Conservation (phyloP, 2,797 vertebrate species). For the Aphelocoma californica region DNA sequence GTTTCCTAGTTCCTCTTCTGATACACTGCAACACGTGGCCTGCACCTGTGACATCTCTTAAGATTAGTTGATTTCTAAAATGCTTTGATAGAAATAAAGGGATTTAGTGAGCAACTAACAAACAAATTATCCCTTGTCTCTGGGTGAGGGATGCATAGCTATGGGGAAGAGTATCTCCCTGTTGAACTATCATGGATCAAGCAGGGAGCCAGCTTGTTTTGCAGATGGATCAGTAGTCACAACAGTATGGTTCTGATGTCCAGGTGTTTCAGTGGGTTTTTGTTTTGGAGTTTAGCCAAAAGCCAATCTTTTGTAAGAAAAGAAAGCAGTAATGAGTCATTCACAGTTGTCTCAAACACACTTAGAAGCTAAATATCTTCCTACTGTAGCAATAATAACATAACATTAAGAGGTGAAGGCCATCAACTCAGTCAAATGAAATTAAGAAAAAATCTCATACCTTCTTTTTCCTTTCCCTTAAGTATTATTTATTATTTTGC, state of each 20-base stretch:
- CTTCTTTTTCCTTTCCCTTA: neutral
- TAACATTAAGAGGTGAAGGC: conserved; percentile 2
- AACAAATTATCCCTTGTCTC: conserved; percentile 8
- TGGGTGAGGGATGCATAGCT: neutral
- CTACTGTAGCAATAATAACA: conserved; percentile 1
- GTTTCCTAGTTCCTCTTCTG: neutral
- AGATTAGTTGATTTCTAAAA: conserved; percentile 1
- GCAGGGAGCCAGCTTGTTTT: neutral
- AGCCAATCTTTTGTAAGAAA: neutral
- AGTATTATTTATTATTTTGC: conserved; percentile 13
- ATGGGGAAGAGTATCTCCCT: neutral
- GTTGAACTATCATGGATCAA: neutral
- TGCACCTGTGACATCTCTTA: neutral
- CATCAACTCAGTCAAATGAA: neutral
- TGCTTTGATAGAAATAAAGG: conserved; percentile 26
- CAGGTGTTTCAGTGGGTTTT: neutral
- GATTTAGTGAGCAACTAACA: conserved; percentile 3
- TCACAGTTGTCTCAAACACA: conserved; percentile 22
- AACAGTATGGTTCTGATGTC: neutral
- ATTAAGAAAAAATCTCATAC: neutral
- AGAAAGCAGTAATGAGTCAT: neutral
- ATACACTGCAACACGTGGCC: neutral
- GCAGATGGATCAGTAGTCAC: neutral
- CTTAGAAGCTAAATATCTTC: conserved; percentile 30
- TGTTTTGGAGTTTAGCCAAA: neutral